Percentiles rank a stretch among this genome's conserved stretches.
phyloP scores from a whole-genome alignment of 2,113 vertebrate species.

The Chionodraco myersi region DNA sequence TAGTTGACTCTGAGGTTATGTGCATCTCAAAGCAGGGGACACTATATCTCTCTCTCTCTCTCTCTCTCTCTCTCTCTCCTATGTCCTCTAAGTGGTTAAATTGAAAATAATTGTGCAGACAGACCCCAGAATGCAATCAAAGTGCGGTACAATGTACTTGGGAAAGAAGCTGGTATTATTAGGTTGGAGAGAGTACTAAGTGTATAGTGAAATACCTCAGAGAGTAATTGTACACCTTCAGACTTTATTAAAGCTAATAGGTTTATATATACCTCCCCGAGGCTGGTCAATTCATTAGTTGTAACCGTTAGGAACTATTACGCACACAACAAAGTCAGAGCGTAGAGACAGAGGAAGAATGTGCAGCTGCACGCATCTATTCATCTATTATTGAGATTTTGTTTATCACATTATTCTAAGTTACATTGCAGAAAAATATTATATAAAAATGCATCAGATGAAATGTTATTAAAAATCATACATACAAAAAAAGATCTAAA shows the following conservation, averaged over 20 bases:
- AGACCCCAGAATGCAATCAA: constrained; percentile 68
- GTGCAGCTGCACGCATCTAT: background rate
- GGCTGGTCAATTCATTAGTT: constrained; percentile 79
- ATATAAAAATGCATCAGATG: background rate
- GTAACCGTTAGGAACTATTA: constrained; percentile 73
- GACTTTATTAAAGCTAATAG: constrained; percentile 81
- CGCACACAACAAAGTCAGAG: constrained; percentile 73
- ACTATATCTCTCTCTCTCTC: background rate
- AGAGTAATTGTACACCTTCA: constrained; percentile 76
- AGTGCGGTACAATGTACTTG: constrained; percentile 56
- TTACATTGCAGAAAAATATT: background rate
- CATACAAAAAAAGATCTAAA: background rate
- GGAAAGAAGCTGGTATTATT: constrained; percentile 64
- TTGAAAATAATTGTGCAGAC: constrained; percentile 75
- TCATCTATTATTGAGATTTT: constrained; percentile 4
- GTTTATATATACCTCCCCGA: constrained; percentile 78
- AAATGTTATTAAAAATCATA: background rate
- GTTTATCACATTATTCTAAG: background rate
- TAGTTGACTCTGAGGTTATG: constrained; percentile 12
- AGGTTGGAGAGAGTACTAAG: constrained; percentile 72
- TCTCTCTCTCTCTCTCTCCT: constrained; percentile 8
- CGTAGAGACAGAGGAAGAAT: constrained; percentile 33
- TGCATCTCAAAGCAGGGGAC: constrained; percentile 9
- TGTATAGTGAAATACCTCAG: constrained; percentile 76
- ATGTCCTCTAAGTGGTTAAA: constrained; percentile 70